These are phyloP conservation scores for Leucoraja erinaceus DNA, from an alignment of 2,113 vertebrate species.

Conservation along the genomic window DNA sequence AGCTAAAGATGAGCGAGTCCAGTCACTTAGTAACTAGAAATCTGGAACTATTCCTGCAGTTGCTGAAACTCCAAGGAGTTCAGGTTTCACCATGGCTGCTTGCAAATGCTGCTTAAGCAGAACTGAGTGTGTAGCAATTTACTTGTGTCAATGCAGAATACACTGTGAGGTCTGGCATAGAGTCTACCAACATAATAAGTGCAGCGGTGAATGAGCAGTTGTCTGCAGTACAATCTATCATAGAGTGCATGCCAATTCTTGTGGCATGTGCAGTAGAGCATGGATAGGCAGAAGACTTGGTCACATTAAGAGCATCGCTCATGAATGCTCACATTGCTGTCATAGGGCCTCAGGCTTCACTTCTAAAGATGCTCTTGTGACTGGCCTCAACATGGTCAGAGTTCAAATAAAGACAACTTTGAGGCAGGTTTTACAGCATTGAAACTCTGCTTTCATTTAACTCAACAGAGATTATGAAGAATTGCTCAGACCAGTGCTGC, in stretches of 20 bases:
- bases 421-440: background rate
- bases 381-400: background rate
- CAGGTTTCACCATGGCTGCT: background rate
- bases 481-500: no score
- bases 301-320: background rate
- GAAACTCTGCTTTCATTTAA: background rate
- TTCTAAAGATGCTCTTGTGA: background rate
- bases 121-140: constrained; percentile 1
- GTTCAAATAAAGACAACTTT: background rate
- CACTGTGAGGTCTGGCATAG: background rate
- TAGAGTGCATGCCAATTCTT: background rate
- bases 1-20: background rate
- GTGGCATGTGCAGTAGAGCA: background rate
- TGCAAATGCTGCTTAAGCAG: background rate
- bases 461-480: background rate
- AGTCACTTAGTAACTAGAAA: background rate
- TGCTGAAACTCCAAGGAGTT: background rate
- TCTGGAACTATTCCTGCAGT: background rate
- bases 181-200: background rate
- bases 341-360: background rate
- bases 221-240: background rate
- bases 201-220: background rate
- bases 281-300: background rate
- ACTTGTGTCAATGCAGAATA: constrained; percentile 11
- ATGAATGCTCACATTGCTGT: background rate